These are phyloP conservation scores for Acrobasis suavella DNA, from an alignment of 2,888 invertebrate species.

Conservation along the genomic window DNA sequence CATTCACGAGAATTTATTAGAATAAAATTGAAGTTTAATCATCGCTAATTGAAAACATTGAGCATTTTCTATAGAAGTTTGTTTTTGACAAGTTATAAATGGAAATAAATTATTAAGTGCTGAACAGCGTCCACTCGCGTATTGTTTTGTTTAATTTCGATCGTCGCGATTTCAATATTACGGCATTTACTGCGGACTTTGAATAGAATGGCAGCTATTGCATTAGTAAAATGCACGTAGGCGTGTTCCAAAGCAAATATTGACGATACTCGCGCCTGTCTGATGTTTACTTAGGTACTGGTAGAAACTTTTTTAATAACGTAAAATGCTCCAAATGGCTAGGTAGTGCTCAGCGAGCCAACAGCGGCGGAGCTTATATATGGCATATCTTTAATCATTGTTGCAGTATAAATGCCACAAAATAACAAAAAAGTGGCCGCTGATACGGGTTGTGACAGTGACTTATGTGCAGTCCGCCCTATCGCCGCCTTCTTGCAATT, in stretches of 20 bases:
- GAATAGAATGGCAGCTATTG: neutral
- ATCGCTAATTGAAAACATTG: conserved; percentile 31
- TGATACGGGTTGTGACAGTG: conserved; percentile 70
- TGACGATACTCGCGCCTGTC: conserved; percentile 21
- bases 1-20: conserved; percentile 28
- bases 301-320: conserved; percentile 26
- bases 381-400: conserved; percentile 53
- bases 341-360: conserved; percentile 13
- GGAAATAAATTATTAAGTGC: conserved; percentile 25
- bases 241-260: conserved; percentile 19
- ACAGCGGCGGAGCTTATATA: conserved; percentile 29
- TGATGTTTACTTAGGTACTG: conserved; percentile 22
- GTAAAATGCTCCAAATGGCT: conserved; percentile 20
- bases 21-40: conserved; percentile 27
- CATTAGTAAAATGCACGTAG: conserved; percentile 21
- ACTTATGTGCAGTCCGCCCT: conserved; percentile 71
- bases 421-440: conserved; percentile 64
- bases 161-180: conserved; percentile 11
- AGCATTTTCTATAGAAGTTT: conserved; percentile 29
- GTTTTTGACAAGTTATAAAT: conserved; percentile 32
- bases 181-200: neutral
- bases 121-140: neutral
- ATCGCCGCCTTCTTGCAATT: conserved; percentile 62
- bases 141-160: conserved; percentile 4
- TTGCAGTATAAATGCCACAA: conserved; percentile 53